A percentile compares a stretch with the other conserved stretches of the same genome.
These are phyloP conservation scores for Orthosia incerta DNA, from an alignment of 2,888 invertebrate genomes.

Conservation along the genomic window DNA sequence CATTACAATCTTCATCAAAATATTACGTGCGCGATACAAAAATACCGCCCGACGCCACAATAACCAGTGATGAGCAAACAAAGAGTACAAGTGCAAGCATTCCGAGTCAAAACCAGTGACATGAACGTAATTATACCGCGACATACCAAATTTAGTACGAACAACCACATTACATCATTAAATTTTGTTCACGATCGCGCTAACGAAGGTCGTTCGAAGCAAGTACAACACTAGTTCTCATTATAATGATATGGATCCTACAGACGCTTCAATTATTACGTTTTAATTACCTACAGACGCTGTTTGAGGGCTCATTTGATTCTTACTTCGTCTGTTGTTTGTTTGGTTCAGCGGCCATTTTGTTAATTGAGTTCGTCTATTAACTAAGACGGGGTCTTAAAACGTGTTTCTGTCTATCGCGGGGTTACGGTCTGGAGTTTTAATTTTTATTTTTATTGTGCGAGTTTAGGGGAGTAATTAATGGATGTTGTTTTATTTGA, in stretches of 20 bases:
- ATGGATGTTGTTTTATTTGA: constrained; percentile 37
- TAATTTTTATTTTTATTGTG: constrained; percentile 44
- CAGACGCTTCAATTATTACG: constrained; percentile 66
- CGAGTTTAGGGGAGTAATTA: constrained; percentile 27
- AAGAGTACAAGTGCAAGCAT: constrained; percentile 54
- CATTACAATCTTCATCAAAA: constrained; percentile 23
- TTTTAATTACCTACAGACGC: constrained; percentile 66
- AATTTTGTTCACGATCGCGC: constrained; percentile 64
- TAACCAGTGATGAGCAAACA: constrained; percentile 49
- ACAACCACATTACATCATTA: constrained; percentile 63
- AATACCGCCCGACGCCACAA: constrained; percentile 17
- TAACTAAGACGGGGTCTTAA: constrained; percentile 46
- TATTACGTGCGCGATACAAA: constrained; percentile 12
- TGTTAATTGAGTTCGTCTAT: constrained; percentile 57
- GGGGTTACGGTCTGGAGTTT: constrained; percentile 47
- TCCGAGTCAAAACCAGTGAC: constrained; percentile 57
- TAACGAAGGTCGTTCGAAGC: constrained; percentile 64
- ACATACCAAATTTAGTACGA: constrained; percentile 51
- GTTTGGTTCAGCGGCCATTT: constrained; percentile 50
- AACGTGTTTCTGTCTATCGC: constrained; percentile 52
- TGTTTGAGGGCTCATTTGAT: constrained; percentile 54
- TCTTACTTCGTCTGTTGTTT: constrained; percentile 52
- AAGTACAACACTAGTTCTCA: constrained; percentile 60
- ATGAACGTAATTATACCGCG: constrained; percentile 68
- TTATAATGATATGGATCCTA: constrained; percentile 58